These are phyloP conservation scores for Mormoops blainvillei DNA, from an alignment of 2,113 vertebrate species.

Conservation along the genomic window DNA sequence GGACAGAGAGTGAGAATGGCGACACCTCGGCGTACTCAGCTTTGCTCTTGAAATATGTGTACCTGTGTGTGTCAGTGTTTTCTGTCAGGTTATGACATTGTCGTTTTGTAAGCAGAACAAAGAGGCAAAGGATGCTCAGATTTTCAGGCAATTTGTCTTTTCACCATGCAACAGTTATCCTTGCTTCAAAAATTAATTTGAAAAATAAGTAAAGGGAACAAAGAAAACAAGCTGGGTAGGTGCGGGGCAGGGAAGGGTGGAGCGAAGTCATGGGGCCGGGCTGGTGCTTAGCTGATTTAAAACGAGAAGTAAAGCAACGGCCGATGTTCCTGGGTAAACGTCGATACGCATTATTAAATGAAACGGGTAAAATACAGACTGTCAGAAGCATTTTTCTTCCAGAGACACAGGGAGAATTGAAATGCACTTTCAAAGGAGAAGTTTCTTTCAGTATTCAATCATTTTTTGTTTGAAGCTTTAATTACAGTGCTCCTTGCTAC, in stretches of 20 bases:
- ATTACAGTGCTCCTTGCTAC: constrained; percentile 50
- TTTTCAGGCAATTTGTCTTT: not conserved
- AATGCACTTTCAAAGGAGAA: constrained; percentile 68
- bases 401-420: constrained; percentile 58
- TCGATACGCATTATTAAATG: constrained; percentile 77
- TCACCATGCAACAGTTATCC: not conserved
- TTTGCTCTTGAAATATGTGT: not conserved
- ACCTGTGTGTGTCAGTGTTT: not conserved
- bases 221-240: not conserved
- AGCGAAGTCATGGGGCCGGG: not conserved
- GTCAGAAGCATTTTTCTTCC: constrained; percentile 70
- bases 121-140: not conserved
- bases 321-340: constrained; percentile 58
- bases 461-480: constrained; percentile 69
- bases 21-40: not conserved
- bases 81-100: not conserved
- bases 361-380: constrained; percentile 70
- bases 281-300: constrained; percentile 33
- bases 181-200: not conserved
- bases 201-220: not conserved
- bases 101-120: not conserved
- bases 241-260: not conserved
- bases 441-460: constrained; percentile 31
- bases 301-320: constrained; percentile 44
- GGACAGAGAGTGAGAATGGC: not conserved